Conservation (phyloP, 2,797 vertebrate genomes). For the Merluccius polli region DNA sequence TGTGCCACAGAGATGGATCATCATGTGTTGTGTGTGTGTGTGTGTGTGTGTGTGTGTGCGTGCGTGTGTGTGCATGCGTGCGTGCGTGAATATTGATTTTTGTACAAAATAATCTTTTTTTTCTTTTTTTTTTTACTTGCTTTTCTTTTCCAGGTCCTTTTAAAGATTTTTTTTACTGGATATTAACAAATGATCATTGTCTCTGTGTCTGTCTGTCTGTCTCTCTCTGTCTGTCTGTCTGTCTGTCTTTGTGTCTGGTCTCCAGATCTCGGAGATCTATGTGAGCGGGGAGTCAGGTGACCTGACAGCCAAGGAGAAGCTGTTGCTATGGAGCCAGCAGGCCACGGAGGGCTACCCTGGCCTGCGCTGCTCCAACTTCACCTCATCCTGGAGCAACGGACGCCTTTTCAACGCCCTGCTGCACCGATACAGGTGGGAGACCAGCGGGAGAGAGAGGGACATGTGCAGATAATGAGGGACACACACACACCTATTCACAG, state of each 20-base stretch:
- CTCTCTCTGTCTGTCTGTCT: slow-evolving; percentile 5
- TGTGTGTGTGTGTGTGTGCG: background rate
- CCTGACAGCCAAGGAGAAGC: slow-evolving; percentile 97
- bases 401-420: slow-evolving; percentile 98
- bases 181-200: background rate
- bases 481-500: background rate
- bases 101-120: background rate
- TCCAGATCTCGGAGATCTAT: slow-evolving; percentile 97
- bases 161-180: background rate
- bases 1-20: background rate
- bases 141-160: background rate
- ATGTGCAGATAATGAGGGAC: accelerated
- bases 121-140: background rate
- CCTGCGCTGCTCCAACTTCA: slow-evolving; percentile 94
- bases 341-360: slow-evolving; percentile 89
- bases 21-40: background rate
- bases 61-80: background rate
- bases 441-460: background rate
- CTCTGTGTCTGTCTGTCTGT: background rate
- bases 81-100: background rate
- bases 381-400: slow-evolving; percentile 92
- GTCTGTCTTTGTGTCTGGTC: background rate
- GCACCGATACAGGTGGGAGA: slow-evolving; percentile 90
- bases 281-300: slow-evolving; percentile 94
- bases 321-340: slow-evolving; percentile 94